These are phyloP conservation scores for Harpalus rufipes DNA, from an alignment of 2,888 invertebrate species.

Conservation along the genomic window DNA sequence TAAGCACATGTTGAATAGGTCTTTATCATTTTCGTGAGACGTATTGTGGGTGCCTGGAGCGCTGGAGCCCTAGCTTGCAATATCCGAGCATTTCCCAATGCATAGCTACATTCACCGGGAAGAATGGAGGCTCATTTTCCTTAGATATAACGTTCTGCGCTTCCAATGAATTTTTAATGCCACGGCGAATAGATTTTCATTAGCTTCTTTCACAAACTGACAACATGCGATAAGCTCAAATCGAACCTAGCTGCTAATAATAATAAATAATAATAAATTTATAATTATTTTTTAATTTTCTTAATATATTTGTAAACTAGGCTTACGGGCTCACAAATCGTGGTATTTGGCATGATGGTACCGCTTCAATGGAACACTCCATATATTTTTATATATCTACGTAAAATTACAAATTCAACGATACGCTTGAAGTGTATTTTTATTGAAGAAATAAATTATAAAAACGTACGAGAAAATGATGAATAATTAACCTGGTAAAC, in stretches of 20 bases:
- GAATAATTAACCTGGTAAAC: too few species aligned
- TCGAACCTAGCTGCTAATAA: not conserved
- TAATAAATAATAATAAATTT: too few species aligned
- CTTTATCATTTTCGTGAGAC: slow-evolving; percentile 28
- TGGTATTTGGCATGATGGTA: too few species aligned
- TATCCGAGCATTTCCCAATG: slow-evolving; percentile 42
- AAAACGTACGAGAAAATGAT: too few species aligned
- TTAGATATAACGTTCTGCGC: slow-evolving; percentile 44
- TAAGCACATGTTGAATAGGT: slow-evolving; percentile 30
- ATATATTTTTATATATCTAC: too few species aligned
- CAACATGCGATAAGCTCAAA: not conserved
- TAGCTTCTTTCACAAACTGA: not conserved
- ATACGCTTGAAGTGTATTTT: too few species aligned
- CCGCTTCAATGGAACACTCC: too few species aligned
- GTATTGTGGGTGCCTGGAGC: slow-evolving; percentile 43
- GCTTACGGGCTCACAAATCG: too few species aligned
- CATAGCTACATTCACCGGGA: slow-evolving; percentile 52
- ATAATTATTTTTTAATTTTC: too few species aligned
- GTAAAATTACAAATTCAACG: too few species aligned
- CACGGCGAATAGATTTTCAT: slow-evolving; percentile 14
- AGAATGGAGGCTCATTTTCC: slow-evolving; percentile 64
- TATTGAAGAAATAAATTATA: too few species aligned
- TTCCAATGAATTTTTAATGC: slow-evolving; percentile 61
- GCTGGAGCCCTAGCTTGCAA: slow-evolving; percentile 17
- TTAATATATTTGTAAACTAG: too few species aligned